Conservation (phyloP, 2,797 vertebrate genomes). For the Darevskia mixta region DNA sequence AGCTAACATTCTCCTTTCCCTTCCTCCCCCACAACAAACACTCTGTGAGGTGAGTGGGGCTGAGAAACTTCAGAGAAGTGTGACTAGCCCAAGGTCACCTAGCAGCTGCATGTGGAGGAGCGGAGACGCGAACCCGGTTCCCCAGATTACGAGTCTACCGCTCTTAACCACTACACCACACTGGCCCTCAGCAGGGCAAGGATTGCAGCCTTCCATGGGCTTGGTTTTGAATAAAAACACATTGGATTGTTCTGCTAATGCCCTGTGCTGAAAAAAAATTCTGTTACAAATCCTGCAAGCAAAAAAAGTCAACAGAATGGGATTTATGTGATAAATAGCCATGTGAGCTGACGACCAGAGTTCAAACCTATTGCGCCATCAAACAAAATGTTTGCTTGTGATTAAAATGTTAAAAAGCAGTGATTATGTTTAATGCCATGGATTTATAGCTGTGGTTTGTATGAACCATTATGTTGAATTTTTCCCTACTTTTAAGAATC, state of each 20-base stretch:
- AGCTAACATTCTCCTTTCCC: too few species aligned
- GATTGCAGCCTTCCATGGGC: not conserved
- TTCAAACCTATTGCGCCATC: not conserved
- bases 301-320: conserved; percentile 13
- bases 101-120: too few species aligned
- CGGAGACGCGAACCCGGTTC: too few species aligned
- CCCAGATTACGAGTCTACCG: too few species aligned
- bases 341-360: not conserved
- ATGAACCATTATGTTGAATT: not conserved
- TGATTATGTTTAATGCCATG: not conserved
- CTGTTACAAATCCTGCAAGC: not conserved
- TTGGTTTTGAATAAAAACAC: too few species aligned
- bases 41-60: too few species aligned
- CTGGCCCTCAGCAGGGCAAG: too few species aligned
- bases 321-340: not conserved
- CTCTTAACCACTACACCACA: too few species aligned
- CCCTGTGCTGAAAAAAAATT: not conserved
- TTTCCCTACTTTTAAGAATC: conserved; percentile 9
- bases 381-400: not conserved
- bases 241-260: not conserved
- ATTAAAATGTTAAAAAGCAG: not conserved
- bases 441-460: not conserved
- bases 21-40: too few species aligned
- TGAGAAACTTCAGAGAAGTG: too few species aligned
- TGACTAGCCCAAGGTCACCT: too few species aligned